A percentile compares a stretch with the other conserved stretches of the same genome.
Evolutionary conservation across 2,888 invertebrate species (phyloP).

Genomic region (Hypomecis punctinalis): DNA sequence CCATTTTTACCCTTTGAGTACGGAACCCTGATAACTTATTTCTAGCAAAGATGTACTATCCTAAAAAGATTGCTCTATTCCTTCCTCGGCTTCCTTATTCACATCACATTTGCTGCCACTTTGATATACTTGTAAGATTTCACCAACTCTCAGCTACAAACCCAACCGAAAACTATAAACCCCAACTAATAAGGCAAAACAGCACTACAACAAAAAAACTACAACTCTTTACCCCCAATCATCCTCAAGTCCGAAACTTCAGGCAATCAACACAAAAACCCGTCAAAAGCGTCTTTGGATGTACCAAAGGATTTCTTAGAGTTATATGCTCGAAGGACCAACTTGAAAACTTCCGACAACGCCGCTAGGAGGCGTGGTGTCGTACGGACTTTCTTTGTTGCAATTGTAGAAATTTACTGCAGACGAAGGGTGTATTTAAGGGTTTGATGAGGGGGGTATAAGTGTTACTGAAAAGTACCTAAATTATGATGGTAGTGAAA

Average conservation of each 20-base stretch:
- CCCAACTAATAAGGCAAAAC: neutral
- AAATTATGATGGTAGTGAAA: too few species aligned
- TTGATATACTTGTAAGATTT: neutral
- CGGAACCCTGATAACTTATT: too few species aligned
- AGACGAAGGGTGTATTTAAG: conserved; percentile 20
- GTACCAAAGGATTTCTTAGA: conserved; percentile 26
- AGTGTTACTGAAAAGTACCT: neutral
- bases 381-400: conserved; percentile 42
- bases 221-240: conserved; percentile 12
- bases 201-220: conserved; percentile 12
- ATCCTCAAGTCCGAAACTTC: conserved; percentile 16
- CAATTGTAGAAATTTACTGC: conserved; percentile 60
- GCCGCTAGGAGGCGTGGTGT: conserved; percentile 38
- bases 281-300: conserved; percentile 24
- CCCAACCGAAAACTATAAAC: neutral
- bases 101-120: too few species aligned
- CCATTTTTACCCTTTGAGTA: too few species aligned
- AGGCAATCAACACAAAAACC: conserved; percentile 35
- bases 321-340: conserved; percentile 29
- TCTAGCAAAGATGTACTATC: too few species aligned
- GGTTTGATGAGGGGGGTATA: conserved; percentile 6
- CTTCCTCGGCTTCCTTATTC: too few species aligned
- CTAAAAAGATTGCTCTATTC: too few species aligned
- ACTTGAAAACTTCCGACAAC: conserved; percentile 33
- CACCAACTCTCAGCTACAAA: neutral